These are phyloP conservation scores for Acronicta leporina DNA, from an alignment of 2,888 invertebrate genomes.

Conservation along the genomic window DNA sequence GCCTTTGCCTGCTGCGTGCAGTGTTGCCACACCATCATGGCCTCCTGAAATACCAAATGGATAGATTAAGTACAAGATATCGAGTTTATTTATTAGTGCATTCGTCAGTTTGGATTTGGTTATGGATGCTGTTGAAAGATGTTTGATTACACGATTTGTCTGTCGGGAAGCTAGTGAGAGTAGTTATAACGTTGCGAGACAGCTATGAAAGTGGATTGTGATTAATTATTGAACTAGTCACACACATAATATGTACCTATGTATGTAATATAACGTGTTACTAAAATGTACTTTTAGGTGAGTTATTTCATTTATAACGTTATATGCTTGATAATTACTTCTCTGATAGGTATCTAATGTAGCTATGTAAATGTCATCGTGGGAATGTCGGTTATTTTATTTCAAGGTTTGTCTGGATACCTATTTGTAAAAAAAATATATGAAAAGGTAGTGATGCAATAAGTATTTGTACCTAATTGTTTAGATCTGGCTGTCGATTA, in stretches of 20 bases:
- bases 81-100: conserved; percentile 39
- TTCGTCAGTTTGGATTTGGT: conserved; percentile 33
- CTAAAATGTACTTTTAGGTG: conserved; percentile 34
- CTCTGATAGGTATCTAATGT: neutral
- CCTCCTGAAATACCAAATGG: conserved; percentile 32
- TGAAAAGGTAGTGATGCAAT: neutral
- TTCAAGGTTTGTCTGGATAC: conserved; percentile 1
- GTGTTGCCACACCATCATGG: conserved; percentile 41
- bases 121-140: conserved; percentile 23
- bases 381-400: conserved; percentile 9
- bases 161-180: conserved; percentile 36
- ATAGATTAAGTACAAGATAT: conserved; percentile 52
- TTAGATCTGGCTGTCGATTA: conserved; percentile 9
- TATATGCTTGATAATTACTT: conserved; percentile 11
- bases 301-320: conserved; percentile 36
- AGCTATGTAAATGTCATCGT: neutral
- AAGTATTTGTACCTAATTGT: conserved; percentile 2
- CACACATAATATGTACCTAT: conserved; percentile 26
- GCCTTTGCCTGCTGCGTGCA: conserved; percentile 42
- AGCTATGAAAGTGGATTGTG: conserved; percentile 47
- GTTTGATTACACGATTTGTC: conserved; percentile 4
- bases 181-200: conserved; percentile 14
- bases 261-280: conserved; percentile 24
- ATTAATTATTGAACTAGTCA: conserved; percentile 38
- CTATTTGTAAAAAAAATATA: conserved; percentile 6